Evolutionary conservation across 2,888 invertebrate species (phyloP), one percentile per base, ranked within the genome.

Genomic region (Ormia ochracea): DNA sequence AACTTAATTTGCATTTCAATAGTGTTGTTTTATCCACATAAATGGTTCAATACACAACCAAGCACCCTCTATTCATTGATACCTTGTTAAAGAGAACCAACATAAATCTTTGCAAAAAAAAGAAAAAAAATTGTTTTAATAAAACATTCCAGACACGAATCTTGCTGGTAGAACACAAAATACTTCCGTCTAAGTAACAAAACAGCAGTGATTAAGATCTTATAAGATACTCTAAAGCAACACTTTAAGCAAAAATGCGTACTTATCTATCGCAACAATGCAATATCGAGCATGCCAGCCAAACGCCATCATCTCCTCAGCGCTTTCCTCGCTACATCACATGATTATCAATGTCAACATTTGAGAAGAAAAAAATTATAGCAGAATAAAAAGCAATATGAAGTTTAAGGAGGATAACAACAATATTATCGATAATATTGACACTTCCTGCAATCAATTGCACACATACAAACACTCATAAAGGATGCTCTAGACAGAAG

Each of bases 381-480:
- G 12, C 12, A 21, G 17, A 23, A 59, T n/a, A 48, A 38, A 56
- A 66, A 61, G 43, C 63, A 76, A 68, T 76, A 72, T 80, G 68
- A 76, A 72, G 70, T 75, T 75, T 75, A 68, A 68, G 76, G 38
- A 76, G 78, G 72, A 80, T 80, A 80, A 80, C 76, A 80, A 82
- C 74, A 82, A 82, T 83, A 81, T 81, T 83, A 83, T 83, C 83
- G 82, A 84, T 83, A 83, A 82, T 84, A 82, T 83, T 84, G 85
- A 84, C 84, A 82, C 81, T 82, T 81, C 82, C 81, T 81, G 81
- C 79, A 82, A 82, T 82, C 81, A 82, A 81, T 79, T 78, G 76
- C 66, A 74, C 48, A 54, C 14, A 72, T 31, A 58, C 14, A 59
- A 12, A 28, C 21, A n/a, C n/a, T 23, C 21, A 31, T 19, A 26